phyloP scores from a whole-genome alignment of 2,113 vertebrate genomes.

The Xenopus borealis region DNA sequence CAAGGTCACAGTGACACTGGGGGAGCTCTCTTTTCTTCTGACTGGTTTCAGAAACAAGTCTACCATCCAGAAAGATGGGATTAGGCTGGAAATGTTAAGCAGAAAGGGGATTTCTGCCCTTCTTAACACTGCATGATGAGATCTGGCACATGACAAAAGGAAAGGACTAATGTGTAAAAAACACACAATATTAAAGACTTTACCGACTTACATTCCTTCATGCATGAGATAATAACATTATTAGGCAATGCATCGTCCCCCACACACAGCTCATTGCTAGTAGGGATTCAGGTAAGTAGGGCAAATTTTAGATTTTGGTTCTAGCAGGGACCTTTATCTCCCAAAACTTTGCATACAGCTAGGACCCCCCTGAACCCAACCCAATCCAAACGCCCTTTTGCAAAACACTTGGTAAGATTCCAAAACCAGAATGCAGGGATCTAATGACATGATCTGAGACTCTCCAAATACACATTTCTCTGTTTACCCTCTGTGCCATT shows the following conservation, averaged over 20 bases:
- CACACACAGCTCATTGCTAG: conserved; percentile 56
- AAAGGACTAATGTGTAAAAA: conserved; percentile 63
- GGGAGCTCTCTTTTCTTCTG: neutral
- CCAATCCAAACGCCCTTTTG: neutral
- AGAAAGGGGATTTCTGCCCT: conserved; percentile 53
- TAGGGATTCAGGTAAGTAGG: conserved; percentile 35
- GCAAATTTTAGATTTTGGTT: conserved; percentile 50
- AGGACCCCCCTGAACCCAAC: neutral
- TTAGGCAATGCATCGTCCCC: conserved; percentile 53
- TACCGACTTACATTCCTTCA: conserved; percentile 60
- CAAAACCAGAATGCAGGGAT: neutral
- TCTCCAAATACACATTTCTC: too few species aligned
- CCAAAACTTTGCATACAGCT: neutral
- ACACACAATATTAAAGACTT: conserved; percentile 61
- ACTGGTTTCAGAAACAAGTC: conserved; percentile 50
- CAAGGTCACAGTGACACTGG: too few species aligned
- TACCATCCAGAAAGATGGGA: conserved; percentile 58
- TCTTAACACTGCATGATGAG: conserved; percentile 59
- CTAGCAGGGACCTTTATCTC: neutral
- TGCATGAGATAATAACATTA: conserved; percentile 59
- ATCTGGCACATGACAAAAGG: conserved; percentile 59
- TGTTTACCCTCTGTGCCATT: too few species aligned
- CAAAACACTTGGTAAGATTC: too few species aligned
- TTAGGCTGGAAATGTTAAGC: conserved; percentile 45
- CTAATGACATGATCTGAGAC: neutral